Evolutionary conservation across 1,140 invertebrate genomes (phyloP).

Genomic region (Bombus confusus): DNA sequence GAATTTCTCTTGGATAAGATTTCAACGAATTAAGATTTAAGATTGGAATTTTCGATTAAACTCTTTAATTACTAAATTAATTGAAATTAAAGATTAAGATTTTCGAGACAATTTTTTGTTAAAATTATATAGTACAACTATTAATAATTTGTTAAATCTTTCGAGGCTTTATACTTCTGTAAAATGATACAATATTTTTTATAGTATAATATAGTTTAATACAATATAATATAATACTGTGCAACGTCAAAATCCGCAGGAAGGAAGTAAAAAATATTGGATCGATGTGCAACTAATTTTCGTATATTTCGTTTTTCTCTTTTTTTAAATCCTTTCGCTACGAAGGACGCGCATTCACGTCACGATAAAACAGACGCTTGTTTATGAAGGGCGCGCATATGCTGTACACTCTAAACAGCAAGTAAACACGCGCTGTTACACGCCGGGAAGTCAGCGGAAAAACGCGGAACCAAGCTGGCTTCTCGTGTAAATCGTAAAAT

Average conservation of each 20-base stretch:
- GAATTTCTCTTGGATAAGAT: no score
- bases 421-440: slow-evolving; percentile 4
- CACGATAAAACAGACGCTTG: not conserved
- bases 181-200: not conserved
- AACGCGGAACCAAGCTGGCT: not conserved
- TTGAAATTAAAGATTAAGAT: no score
- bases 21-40: no score
- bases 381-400: not conserved
- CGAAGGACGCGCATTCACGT: not conserved
- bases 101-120: no score
- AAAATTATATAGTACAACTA: no score
- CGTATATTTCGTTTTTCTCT: not conserved
- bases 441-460: slow-evolving; percentile 4
- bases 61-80: no score
- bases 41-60: no score
- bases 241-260: not conserved
- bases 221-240: no score
- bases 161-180: not conserved
- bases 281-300: not conserved
- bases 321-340: not conserved
- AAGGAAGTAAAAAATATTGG: not conserved
- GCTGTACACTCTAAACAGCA: slow-evolving; percentile 5
- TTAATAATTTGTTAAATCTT: no score
- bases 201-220: no score
- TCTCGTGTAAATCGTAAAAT: not conserved